phyloP scores from a whole-genome alignment of 2,888 invertebrate species.

The Hemithea aestivaria region DNA sequence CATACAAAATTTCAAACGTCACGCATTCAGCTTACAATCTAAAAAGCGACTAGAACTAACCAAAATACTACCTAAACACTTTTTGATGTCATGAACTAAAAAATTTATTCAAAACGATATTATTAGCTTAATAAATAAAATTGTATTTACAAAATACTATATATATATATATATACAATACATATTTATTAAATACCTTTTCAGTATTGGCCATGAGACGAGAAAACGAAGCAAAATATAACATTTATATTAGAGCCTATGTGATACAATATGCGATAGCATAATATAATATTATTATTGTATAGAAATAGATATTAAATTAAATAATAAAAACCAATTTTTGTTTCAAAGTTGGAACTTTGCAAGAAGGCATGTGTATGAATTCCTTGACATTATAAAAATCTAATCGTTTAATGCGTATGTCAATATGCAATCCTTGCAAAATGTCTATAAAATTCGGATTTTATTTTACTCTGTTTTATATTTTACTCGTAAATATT shows the following conservation, averaged over 20 bases:
- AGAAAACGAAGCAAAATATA: too few species aligned
- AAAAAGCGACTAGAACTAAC: slow-evolving; percentile 74
- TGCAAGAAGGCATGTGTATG: too few species aligned
- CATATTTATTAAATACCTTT: slow-evolving; percentile 17
- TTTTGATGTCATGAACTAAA: slow-evolving; percentile 64
- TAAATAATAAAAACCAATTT: too few species aligned
- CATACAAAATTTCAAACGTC: slow-evolving; percentile 22
- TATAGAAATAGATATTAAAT: too few species aligned
- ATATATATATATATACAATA: slow-evolving; percentile 18
- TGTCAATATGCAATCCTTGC: too few species aligned
- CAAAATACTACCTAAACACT: slow-evolving; percentile 56
- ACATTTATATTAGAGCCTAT: too few species aligned
- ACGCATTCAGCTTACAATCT: slow-evolving; percentile 44
- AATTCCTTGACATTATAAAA: too few species aligned
- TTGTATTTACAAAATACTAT: slow-evolving; percentile 48
- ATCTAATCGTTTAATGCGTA: too few species aligned
- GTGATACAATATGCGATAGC: too few species aligned
- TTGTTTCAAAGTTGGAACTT: too few species aligned
- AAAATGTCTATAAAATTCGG: slow-evolving; percentile 4
- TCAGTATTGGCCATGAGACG: too few species aligned
- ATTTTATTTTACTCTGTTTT: slow-evolving; percentile 11
- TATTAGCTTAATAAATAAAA: slow-evolving; percentile 43
- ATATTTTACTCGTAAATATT: slow-evolving; percentile 1
- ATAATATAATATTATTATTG: too few species aligned
- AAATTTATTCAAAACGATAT: slow-evolving; percentile 31